Evolutionary conservation across 2,888 invertebrate species (phyloP), one percentile per base, ranked within the genome.

Genomic region (Belgica antarctica): DNA sequence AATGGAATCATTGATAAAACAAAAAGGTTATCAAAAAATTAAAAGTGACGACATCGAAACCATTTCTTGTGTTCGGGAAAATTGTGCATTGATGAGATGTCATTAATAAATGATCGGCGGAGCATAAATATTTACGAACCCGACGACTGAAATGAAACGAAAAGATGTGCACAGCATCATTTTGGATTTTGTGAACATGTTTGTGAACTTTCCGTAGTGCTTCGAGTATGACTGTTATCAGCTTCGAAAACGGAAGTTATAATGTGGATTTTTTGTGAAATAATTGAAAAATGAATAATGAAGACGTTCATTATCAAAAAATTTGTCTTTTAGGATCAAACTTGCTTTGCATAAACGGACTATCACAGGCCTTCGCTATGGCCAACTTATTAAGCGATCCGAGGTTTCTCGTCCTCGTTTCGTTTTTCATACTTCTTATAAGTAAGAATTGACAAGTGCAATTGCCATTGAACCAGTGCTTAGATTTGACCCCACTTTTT

Each of bases 211-310:
- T n/a, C n/a, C n/a, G n/a, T n/a, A n/a, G n/a, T n/a, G n/a, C n/a
- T n/a, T n/a, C n/a, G 41, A 41, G 61, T 27, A 28, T 24, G 22
- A 61, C 5, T n/a, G 46, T 65, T 65, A 65, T 65, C 65, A 65
- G 65, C 10, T 25, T 24, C 24, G 15, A 28, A 36, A 59, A 27
- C 65, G 65, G 65, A 65, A 65, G 65, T 65, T 47, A 22, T 59
- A 27, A 59, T 59, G 27, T 59, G 59, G 15, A 59, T 2, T 22
- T 7, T 27, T 12, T 25, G 2, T 25, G 25, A 22, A 8, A 27
- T 59, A 59, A 59, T 59, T 59, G 59, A 59, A 59, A 27, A 34
- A 15, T 41, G 41, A 41, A 41, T 2, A 41, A 15, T 41, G 41
- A 41, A 41, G 41, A 41, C 2, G 12, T n/a, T 52, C 5, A 52